Conservation (phyloP, 2,888 invertebrate genomes). For the Metallyticus violacea region DNA sequence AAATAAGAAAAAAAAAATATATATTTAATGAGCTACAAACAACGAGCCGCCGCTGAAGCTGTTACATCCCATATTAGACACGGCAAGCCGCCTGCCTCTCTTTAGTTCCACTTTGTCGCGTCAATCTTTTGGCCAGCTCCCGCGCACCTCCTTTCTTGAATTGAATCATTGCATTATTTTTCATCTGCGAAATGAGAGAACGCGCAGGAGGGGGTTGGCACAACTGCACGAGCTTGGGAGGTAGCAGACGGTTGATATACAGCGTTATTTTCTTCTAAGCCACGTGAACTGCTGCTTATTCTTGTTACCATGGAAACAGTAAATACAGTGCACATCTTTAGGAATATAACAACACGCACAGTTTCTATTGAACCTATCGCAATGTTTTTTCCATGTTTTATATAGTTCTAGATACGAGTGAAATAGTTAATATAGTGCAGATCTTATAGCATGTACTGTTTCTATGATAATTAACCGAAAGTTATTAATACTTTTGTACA, state of each 20-base stretch:
- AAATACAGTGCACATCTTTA: no score
- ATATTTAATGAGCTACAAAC: not conserved
- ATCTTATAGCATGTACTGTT: no score
- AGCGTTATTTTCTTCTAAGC: not conserved
- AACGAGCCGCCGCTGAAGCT: not conserved
- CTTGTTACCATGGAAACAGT: not conserved
- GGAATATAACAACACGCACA: no score
- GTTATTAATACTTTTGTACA: no score
- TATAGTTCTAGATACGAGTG: no score
- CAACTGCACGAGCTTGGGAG: not conserved
- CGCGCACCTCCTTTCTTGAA: not conserved
- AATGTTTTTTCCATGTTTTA: no score
- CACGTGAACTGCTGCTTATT: no score
- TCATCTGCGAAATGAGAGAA: no score
- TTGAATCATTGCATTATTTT: conserved; percentile 13
- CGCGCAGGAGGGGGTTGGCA: not conserved
- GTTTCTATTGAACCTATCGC: no score
- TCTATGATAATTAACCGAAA: no score
- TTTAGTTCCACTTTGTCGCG: not conserved
- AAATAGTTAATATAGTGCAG: no score
- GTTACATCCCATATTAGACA: not conserved
- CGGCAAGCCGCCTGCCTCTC: not conserved
- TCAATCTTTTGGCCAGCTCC: not conserved
- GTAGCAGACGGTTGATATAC: not conserved
- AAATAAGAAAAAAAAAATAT: not conserved